Percentiles rank a stretch among this genome's conserved stretches.
Conservation (phyloP, 2,113 vertebrate species). For the Pollimyrus isidori region DNA sequence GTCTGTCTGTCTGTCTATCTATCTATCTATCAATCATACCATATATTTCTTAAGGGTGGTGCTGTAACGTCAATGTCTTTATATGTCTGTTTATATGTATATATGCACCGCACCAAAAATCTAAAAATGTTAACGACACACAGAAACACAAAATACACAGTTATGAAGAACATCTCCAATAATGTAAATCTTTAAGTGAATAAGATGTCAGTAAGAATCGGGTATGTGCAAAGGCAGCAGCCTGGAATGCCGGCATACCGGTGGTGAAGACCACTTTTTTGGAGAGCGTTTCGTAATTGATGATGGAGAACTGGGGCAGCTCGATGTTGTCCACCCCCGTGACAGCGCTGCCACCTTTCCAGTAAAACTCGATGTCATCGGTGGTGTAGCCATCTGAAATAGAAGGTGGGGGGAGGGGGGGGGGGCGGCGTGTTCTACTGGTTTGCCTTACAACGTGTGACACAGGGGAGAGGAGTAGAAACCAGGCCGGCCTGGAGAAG, state of each 20-base stretch:
- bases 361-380: conserved; percentile 93
- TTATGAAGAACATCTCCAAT: not conserved
- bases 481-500: not conserved
- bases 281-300: conserved; percentile 86
- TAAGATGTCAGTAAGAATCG: not conserved
- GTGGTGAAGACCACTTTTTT: conserved; percentile 88
- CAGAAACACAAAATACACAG: not conserved
- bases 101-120: not conserved
- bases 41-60: not conserved
- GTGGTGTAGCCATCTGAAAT: conserved; percentile 87
- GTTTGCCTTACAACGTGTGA: not conserved
- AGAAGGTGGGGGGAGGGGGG: conserved; percentile 10
- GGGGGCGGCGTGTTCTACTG: not conserved
- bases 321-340: conserved; percentile 87
- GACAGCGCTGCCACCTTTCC: conserved; percentile 80
- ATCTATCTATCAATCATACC: not conserved
- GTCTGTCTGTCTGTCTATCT: not conserved
- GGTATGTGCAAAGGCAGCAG: not conserved
- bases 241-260: conserved; percentile 47
- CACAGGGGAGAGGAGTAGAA: not conserved
- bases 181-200: not conserved
- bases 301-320: conserved; percentile 85
- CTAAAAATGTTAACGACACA: not conserved
- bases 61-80: not conserved
- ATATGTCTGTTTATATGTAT: not conserved